These are phyloP conservation scores for Pardosa pseudoannulata DNA, from an alignment of 2,888 invertebrate species.

Conservation along the genomic window DNA sequence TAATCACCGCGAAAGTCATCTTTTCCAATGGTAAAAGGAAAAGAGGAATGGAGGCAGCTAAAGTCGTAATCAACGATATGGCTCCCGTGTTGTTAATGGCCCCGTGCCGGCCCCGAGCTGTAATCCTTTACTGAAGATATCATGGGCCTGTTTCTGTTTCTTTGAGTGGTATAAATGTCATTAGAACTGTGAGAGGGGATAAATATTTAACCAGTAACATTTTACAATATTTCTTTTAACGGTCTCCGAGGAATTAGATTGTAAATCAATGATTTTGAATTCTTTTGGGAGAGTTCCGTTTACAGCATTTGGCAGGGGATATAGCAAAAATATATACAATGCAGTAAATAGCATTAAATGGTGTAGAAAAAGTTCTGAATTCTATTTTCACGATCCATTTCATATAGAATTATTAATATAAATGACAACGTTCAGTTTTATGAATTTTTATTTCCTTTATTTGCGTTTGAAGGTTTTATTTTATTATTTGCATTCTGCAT, in stretches of 20 bases:
- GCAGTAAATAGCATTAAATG: too few species aligned
- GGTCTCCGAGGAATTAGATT: not conserved
- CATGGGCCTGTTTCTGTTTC: not conserved
- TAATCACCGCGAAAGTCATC: constrained; percentile 58
- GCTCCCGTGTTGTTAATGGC: constrained; percentile 31
- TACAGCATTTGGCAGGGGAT: too few species aligned
- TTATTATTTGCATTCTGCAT: too few species aligned
- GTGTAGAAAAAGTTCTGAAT: too few species aligned
- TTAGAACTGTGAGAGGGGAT: not conserved
- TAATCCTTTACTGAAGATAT: constrained; percentile 21
- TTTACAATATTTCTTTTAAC: not conserved
- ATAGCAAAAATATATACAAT: too few species aligned
- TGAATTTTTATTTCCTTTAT: too few species aligned
- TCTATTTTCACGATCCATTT: too few species aligned
- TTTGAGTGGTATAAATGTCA: constrained; percentile 16
- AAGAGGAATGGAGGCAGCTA: constrained; percentile 8
- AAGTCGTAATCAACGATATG: constrained; percentile 53
- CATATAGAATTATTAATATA: too few species aligned
- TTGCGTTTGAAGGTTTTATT: too few species aligned
- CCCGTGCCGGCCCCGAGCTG: constrained; percentile 11
- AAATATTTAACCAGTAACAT: constrained; percentile 15
- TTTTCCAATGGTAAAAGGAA: constrained; percentile 49
- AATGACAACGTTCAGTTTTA: too few species aligned
- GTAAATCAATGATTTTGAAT: not conserved
- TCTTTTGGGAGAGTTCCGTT: too few species aligned